Percentiles rank a stretch among this genome's conserved stretches.
These are phyloP conservation scores for Pseudococcus longispinus DNA, from an alignment of 2,888 invertebrate species.

Conservation along the genomic window DNA sequence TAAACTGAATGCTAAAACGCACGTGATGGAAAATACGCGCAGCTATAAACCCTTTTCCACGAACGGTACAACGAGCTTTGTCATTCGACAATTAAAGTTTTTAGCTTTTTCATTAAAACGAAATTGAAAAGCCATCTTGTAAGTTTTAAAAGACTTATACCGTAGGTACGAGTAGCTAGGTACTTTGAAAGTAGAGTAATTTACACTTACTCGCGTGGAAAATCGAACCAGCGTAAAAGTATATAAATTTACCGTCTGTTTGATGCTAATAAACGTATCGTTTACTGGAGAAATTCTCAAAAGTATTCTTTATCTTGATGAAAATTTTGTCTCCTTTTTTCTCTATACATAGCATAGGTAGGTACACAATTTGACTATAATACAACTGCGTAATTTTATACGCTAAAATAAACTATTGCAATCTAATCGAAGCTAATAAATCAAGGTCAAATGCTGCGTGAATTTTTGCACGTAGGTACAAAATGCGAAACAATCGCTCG, in stretches of 20 bases:
- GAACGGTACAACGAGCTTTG: not conserved
- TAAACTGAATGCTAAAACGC: not conserved
- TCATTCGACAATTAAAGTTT: not conserved
- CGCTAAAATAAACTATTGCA: not conserved
- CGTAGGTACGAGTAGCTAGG: too few relatives aligned
- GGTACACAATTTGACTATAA: not conserved
- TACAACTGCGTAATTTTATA: not conserved
- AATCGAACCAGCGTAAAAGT: not conserved
- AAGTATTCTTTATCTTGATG: not conserved
- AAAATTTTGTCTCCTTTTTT: not conserved
- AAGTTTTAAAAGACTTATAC: not conserved
- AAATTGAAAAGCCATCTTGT: not conserved
- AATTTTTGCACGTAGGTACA: not conserved
- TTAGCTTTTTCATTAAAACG: not conserved
- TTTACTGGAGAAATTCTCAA: not conserved
- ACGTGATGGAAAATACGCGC: conserved; percentile 15
- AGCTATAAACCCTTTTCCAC: not conserved
- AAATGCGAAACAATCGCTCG: not conserved
- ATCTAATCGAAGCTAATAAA: not conserved
- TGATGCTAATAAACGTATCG: not conserved
- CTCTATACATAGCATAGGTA: too few relatives aligned
- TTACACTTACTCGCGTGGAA: not conserved
- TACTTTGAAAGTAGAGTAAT: not conserved
- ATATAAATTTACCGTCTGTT: not conserved
- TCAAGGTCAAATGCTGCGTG: conserved; percentile 13